These are phyloP conservation scores for Harpalus rubripes DNA, from an alignment of 2,888 invertebrate genomes.

Conservation along the genomic window DNA sequence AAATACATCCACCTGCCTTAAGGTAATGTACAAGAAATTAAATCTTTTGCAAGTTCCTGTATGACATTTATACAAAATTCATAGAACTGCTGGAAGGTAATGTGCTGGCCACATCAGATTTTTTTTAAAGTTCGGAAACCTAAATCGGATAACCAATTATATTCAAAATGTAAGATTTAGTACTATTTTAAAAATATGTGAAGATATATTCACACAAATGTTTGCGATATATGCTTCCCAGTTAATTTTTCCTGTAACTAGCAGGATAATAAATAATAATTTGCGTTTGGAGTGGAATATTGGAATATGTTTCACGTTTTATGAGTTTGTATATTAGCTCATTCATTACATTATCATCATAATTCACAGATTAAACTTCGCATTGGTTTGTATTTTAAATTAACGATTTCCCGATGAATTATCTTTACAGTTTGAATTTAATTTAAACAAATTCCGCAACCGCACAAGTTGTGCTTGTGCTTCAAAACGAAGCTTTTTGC, in stretches of 20 bases:
- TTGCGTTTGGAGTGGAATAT: neutral
- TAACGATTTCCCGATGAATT: conserved; percentile 12
- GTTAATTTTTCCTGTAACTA: neutral
- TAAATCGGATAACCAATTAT: too few relatives aligned
- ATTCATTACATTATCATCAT: conserved; percentile 27
- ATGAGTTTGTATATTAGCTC: conserved; percentile 25
- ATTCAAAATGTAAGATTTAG: too few relatives aligned
- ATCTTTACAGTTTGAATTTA: conserved; percentile 18
- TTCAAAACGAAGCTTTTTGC: conserved; percentile 31
- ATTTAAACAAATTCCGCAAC: conserved; percentile 28
- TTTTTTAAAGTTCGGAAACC: too few relatives aligned
- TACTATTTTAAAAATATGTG: too few relatives aligned
- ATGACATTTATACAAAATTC: too few relatives aligned
- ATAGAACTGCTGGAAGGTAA: too few relatives aligned
- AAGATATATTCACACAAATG: too few relatives aligned
- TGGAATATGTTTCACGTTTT: conserved; percentile 30
- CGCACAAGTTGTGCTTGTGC: neutral
- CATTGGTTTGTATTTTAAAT: neutral
- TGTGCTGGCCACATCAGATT: too few relatives aligned
- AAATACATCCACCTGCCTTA: too few relatives aligned
- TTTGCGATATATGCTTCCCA: too few relatives aligned
- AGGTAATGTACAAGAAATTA: too few relatives aligned
- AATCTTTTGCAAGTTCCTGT: too few relatives aligned
- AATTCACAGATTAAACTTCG: conserved; percentile 29
- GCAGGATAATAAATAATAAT: conserved; percentile 11